These are phyloP conservation scores for Pseudopipra pipra DNA, from an alignment of 2,113 vertebrate genomes.

Conservation along the genomic window DNA sequence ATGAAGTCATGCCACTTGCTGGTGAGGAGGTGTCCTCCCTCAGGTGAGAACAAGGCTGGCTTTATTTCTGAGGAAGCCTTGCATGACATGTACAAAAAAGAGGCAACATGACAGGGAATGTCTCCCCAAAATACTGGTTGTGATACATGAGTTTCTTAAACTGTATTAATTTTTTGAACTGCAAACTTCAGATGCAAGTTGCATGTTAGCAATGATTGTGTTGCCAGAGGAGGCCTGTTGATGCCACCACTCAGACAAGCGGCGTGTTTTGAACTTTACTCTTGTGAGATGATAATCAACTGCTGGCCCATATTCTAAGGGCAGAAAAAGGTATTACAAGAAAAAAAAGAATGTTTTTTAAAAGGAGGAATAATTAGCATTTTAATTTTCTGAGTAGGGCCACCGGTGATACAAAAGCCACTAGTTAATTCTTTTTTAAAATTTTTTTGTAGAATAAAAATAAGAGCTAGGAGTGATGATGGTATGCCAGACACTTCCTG, in stretches of 20 bases:
- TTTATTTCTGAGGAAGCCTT: not conserved
- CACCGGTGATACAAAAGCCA: not conserved
- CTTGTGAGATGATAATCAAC: not conserved
- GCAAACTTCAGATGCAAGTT: not conserved
- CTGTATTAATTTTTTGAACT: not conserved
- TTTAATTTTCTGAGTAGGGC: not conserved
- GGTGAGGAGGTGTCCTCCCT: not conserved
- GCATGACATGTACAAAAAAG: not conserved
- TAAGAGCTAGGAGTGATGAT: not conserved
- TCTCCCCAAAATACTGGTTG: not conserved
- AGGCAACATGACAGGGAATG: not conserved
- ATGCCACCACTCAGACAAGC: not conserved
- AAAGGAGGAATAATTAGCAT: not conserved
- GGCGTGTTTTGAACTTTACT: not conserved
- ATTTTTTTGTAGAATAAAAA: not conserved
- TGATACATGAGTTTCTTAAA: not conserved
- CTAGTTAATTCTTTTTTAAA: rapidly evolving
- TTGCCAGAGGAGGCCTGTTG: not conserved
- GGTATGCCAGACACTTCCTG: not conserved
- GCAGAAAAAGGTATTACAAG: not conserved
- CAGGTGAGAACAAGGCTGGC: not conserved
- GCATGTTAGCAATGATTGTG: rapidly evolving
- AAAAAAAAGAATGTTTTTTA: not conserved
- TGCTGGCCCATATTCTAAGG: rapidly evolving
- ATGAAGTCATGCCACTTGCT: rapidly evolving